Base-by-base conservation (phyloP, 23 tunicate genomes). In the Trididemnum miniatum region DNA sequence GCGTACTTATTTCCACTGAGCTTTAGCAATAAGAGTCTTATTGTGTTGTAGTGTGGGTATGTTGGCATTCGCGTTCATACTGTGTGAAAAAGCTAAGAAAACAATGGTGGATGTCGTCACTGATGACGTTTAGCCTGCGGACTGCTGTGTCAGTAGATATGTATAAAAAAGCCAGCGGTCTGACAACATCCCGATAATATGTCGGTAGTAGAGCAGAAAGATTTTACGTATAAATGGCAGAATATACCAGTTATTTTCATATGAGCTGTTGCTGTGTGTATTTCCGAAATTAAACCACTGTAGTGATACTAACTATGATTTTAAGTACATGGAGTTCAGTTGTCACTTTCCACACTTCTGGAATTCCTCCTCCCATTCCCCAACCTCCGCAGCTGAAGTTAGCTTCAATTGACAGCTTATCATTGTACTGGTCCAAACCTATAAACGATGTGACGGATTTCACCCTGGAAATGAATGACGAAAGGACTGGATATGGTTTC, bases 261-360 rank as follows among this genome's bases (percentile, higher is more conserved):
- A 49, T 18, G 12, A 49, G 57, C 57, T 49, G 18, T 49, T 49
- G 12, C 18, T 49, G 57, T 49, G 15, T 49, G 57, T 49, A 49
- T 49, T 49, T 49, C 57, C 15, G 12, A n/a, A n/a, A n/a, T n/a
- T n/a, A n/a, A n/a, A n/a, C n/a, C n/a, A n/a, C n/a, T n/a, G n/a
- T n/a, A n/a, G n/a, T n/a, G n/a, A n/a, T n/a, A n/a, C n/a, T 62
- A 12, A 62, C 26, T 62, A 3, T 18, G n/a, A 20, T 62, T 75
- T 88, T 76, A 52, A 90, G 96, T 35, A 36, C 72, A 20, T 90
- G 96, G 96, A 90, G 96, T 63, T 64, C 96, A 0, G 86, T 54
- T 35, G 83, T 90, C 1, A 60, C 34, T 34, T 90, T 51, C 59
- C 57, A 44, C 27, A 90, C 96, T 2, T 3, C 76, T n/a, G 89